phyloP scores from a whole-genome alignment of 2,888 invertebrate genomes.

The Fragum whitleyi region DNA sequence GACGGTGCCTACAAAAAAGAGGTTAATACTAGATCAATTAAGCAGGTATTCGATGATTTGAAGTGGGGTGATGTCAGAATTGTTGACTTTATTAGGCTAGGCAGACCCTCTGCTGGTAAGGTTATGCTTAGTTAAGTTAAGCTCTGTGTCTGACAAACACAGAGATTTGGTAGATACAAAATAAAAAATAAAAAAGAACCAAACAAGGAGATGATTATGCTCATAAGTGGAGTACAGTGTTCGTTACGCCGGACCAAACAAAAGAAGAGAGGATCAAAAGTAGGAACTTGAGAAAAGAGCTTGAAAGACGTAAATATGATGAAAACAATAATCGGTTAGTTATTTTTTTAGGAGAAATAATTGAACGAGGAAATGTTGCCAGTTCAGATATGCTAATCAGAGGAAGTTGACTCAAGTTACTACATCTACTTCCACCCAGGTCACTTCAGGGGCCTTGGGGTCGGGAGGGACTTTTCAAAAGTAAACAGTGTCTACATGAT shows the following conservation, averaged over 20 bases:
- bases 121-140: background rate
- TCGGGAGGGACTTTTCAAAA: background rate
- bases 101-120: background rate
- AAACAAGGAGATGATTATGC: too few species aligned
- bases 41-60: background rate
- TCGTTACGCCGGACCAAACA: too few species aligned
- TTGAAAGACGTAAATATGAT: slow-evolving; percentile 9
- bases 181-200: too few species aligned
- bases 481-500: background rate
- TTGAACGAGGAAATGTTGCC: background rate
- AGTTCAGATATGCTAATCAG: background rate
- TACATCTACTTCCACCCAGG: too few species aligned
- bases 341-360: too few species aligned
- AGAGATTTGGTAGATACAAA: slow-evolving; percentile 1
- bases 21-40: background rate
- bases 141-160: slow-evolving; percentile 14
- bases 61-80: slow-evolving; percentile 2
- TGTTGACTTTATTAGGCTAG: background rate
- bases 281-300: background rate
- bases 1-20: background rate
- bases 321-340: too few species aligned
- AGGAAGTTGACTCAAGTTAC: too few species aligned
- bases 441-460: background rate
- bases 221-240: too few species aligned
- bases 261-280: slow-evolving; percentile 23